phyloP scores from a whole-genome alignment of 2,797 vertebrate species.

The Calcarius lapponicus region DNA sequence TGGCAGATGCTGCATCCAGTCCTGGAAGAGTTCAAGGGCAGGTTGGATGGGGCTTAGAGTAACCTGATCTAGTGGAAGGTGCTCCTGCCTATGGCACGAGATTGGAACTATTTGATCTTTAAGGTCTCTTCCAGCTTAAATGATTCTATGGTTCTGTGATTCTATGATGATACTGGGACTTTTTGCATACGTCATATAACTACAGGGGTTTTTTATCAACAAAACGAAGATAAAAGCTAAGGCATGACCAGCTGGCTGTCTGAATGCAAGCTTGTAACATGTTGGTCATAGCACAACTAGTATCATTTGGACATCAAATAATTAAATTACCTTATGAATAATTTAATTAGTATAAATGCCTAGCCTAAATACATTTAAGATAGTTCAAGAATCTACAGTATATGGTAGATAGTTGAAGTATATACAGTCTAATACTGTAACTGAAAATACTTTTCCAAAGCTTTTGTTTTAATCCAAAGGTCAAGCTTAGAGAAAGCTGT shows the following conservation, averaged over 20 bases:
- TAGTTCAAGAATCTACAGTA: neutral
- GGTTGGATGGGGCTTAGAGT: neutral
- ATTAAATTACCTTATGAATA: neutral
- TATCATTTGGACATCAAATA: neutral
- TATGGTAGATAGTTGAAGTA: neutral
- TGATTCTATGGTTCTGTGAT: neutral
- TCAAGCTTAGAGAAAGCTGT: neutral
- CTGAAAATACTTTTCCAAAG: neutral
- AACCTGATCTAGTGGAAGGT: neutral
- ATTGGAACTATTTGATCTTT: neutral
- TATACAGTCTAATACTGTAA: neutral
- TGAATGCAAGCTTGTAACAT: neutral
- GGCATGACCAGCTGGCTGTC: neutral
- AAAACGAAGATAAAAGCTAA: neutral
- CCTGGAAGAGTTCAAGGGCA: neutral
- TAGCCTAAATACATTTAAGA: neutral
- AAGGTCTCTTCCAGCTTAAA: neutral
- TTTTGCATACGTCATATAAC: neutral
- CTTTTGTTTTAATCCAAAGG: neutral
- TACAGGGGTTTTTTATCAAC: neutral
- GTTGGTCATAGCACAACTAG: neutral
- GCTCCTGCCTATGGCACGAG: rapidly evolving
- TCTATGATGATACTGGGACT: neutral
- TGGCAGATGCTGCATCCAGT: neutral
- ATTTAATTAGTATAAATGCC: neutral